These are phyloP conservation scores for Lateolabrax maculatus DNA, from an alignment of 2,797 vertebrate genomes.

Conservation along the genomic window DNA sequence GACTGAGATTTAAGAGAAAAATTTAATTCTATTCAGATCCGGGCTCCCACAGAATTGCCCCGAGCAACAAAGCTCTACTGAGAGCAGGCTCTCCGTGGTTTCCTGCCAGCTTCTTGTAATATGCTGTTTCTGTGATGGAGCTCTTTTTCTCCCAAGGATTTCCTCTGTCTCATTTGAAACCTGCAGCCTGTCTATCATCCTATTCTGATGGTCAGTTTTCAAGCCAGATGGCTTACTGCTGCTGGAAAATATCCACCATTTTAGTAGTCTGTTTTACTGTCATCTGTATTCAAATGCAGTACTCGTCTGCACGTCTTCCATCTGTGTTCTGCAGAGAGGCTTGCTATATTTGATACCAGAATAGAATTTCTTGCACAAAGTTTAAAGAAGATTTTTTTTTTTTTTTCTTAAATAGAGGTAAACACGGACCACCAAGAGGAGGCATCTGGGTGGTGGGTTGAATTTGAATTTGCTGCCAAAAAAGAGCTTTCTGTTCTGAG, in stretches of 20 bases:
- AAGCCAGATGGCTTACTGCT: constrained; percentile 12
- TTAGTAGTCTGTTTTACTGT: constrained; percentile 27
- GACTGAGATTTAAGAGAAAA: constrained; percentile 50
- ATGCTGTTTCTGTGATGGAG: constrained; percentile 53
- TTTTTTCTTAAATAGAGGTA: constrained; percentile 35
- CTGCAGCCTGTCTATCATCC: constrained; percentile 16
- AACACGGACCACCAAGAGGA: constrained; percentile 53
- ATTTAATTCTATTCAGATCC: constrained; percentile 52
- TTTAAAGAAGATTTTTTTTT: constrained; percentile 6
- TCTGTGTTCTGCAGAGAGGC: constrained; percentile 10
- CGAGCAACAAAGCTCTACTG: constrained; percentile 36
- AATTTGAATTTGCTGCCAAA: constrained; percentile 70
- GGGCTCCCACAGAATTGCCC: constrained; percentile 45
- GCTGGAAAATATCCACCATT: constrained; percentile 27
- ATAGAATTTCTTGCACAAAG: constrained; percentile 22
- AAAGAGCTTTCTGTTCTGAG: constrained; percentile 73
- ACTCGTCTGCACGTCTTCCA: constrained; percentile 9
- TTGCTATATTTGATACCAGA: constrained; percentile 27
- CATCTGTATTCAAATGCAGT: constrained; percentile 34
- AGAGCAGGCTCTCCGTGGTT: constrained; percentile 40
- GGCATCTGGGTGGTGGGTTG: constrained; percentile 66
- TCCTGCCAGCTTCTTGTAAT: constrained; percentile 58
- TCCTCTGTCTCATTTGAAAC: constrained; percentile 41
- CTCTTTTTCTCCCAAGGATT: constrained; percentile 52
- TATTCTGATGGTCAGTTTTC: constrained; percentile 25